These are phyloP conservation scores for Thalassaphorura encarpata DNA, from an alignment of 1,140 invertebrate genomes.

Conservation along the genomic window DNA sequence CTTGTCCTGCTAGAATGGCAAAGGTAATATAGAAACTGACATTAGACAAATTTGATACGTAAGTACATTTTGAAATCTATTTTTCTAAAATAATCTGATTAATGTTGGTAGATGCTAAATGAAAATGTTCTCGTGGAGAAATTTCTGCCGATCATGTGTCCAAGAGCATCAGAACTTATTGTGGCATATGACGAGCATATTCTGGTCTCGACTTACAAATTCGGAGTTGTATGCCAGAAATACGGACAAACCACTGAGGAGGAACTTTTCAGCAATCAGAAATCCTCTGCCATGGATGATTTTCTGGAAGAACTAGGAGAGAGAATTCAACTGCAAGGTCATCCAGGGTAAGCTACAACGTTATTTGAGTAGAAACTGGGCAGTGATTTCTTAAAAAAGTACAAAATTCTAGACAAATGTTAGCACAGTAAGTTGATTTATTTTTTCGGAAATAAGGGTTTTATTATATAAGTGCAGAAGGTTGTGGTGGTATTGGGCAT, in stretches of 20 bases:
- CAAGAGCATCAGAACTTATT: conserved; percentile 72
- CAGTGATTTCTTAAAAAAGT: too few relatives aligned
- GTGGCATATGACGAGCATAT: conserved; percentile 94
- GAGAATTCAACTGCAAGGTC: conserved; percentile 78
- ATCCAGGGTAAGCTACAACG: conserved; percentile 70
- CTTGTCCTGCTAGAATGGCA: conserved; percentile 75
- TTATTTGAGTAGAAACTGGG: too few relatives aligned
- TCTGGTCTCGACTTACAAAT: conserved; percentile 90
- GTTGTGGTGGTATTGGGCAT: too few relatives aligned
- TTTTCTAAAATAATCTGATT: too few relatives aligned
- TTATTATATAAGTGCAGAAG: too few relatives aligned
- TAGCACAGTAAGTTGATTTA: too few relatives aligned
- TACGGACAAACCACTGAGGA: conserved; percentile 91
- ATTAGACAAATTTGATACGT: too few relatives aligned
- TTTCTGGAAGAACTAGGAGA: conserved; percentile 81
- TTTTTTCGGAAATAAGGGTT: too few relatives aligned
- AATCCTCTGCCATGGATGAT: conserved; percentile 79
- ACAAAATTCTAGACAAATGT: too few relatives aligned
- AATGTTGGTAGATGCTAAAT: conserved; percentile 78
- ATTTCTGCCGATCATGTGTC: conserved; percentile 78
- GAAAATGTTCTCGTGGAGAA: conserved; percentile 75
- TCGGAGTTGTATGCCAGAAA: conserved; percentile 93
- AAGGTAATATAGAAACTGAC: too few relatives aligned
- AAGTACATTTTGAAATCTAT: too few relatives aligned
- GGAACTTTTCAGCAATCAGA: conserved; percentile 82